phyloP scores from a whole-genome alignment of 2,113 vertebrate genomes.

The Limanda limanda region DNA sequence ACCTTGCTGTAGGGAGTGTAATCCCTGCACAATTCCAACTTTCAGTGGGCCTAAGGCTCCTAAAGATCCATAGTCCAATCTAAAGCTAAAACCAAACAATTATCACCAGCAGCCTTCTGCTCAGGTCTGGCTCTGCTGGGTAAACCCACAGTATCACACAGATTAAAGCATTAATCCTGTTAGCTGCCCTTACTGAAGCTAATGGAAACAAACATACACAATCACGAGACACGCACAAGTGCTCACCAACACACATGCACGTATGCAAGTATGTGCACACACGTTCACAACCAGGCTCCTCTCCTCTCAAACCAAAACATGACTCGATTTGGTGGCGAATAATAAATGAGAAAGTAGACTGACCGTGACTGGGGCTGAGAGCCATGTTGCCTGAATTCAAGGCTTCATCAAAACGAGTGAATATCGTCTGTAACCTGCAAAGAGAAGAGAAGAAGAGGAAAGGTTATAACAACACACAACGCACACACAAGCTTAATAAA shows the following conservation, averaged over 20 bases:
- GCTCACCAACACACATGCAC: not conserved
- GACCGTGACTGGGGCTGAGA: conserved; percentile 90
- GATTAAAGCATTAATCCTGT: conserved; percentile 73
- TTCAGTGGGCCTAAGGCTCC: not conserved
- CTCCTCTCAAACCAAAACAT: not conserved
- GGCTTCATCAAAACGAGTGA: conserved; percentile 95
- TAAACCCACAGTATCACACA: conserved; percentile 29
- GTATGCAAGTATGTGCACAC: conserved; percentile 21
- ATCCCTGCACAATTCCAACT: not conserved
- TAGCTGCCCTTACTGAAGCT: conserved; percentile 64
- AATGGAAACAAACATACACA: conserved; percentile 55
- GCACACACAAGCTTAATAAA: too few species aligned
- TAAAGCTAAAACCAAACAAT: not conserved
- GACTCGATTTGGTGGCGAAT: conserved; percentile 9
- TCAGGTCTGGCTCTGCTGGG: conserved; percentile 20
- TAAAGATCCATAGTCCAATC: conserved; percentile 1
- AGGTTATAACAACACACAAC: conserved; percentile 24
- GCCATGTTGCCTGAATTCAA: conserved; percentile 93
- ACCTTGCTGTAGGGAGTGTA: not conserved
- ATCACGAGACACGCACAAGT: conserved; percentile 52
- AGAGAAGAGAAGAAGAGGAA: conserved; percentile 29
- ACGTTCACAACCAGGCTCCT: not conserved
- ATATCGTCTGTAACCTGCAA: conserved; percentile 92
- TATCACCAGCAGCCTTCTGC: conserved; percentile 6
- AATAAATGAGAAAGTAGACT: conserved; percentile 72